Base-by-base conservation (phyloP, 2,797 vertebrate genomes). In the Chaetophractus vellerosus region DNA sequence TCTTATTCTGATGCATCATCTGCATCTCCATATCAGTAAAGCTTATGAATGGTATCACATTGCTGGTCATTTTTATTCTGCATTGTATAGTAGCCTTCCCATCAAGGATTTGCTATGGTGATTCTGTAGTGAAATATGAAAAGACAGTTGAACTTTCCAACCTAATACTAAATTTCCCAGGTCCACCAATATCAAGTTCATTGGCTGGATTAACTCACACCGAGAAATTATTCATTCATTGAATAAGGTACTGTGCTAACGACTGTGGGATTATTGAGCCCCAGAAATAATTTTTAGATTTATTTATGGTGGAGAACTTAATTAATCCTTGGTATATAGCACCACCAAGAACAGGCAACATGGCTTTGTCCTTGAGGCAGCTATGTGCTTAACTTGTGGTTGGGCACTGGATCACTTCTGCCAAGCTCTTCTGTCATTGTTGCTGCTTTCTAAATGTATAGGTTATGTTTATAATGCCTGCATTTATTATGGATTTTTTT, bases 281-380 rank as follows among this genome's bases (percentile, higher is more conserved):
- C 2, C 63, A 79, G 57, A 19, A 79, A 76, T 90, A 38, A n/a
- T 19, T 93, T 78, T 88, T 71, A 55, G 36, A 82, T 82, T 57
- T 85, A 48, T 76, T 91, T 59, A 8, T 63, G 12, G 21, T 78
- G 36, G 45, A 64, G 9, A 88, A 69, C 93, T 88, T 79, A 48
- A 38, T 83, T 64, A 33, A 38, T 74, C 33, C 24, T 9, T 57
- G 79, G 24, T 64, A 6, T 64, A 38, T 59, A n/a, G 31, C 19
- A 66, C 90, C 68, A 72, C 15, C 41, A 21, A 75, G 36, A 89
- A 38, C 2, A 57, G 59, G 23, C 14, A 38, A n/a, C 16, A 33
- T 10, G 7, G 3, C 48, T 83, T 31, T 81, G 69, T 71, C 38
- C 88, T 41, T 61, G 59, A 68, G 50, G 28, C 9, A n/a, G 14